Base-by-base conservation (phyloP, 2,888 invertebrate genomes). In the Limulus polyphemus region DNA sequence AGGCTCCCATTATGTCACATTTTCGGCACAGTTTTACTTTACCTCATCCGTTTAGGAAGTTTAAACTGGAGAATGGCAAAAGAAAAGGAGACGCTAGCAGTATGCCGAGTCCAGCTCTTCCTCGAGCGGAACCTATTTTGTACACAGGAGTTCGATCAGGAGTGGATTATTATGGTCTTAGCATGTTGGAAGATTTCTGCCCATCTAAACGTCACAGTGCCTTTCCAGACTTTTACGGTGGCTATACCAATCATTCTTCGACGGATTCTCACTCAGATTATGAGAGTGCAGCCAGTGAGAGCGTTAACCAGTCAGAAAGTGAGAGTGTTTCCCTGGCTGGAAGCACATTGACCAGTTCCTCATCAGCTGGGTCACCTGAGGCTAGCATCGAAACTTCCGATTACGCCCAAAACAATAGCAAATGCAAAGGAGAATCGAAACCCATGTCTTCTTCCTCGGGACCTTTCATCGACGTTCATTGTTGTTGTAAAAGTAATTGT, bases 211-310 rank as follows among this genome's bases (percentile, higher is more conserved):
- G 63, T 16, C 54, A 58, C 11, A 56, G 50, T 48, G 57, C 56
- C 46, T 52, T 59, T 3, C 68, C 67, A n/a, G 68, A 68, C 49
- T 68, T 68, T 55, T 68, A 68, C 56, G 68, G 68, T 51, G 68
- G 68, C 3, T 61, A 65, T 52, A 57, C 63, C 4, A 49, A 63
- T 16, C 62, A 52, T 56, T 32, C 55, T 14, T 14, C 61, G 11
- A 62, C 61, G 55, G 65, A 65, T 51, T 60, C 62, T 50, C 17
- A 55, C 17, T 65, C 65, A 9, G 65, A 65, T 16, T 65, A 65
- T 56, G 65, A 62, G 17, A 65, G 65, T 32, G 32, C 32, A 32
- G 3, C 32, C 32, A 32, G 32, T 32, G 64, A 32, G 7, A 32
- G 32, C 32, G 32, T 32, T 32, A 32, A 32, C 32, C 32, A 32